These are phyloP conservation scores for Adelosebastes latens DNA, from an alignment of 2,797 vertebrate genomes.

Conservation along the genomic window DNA sequence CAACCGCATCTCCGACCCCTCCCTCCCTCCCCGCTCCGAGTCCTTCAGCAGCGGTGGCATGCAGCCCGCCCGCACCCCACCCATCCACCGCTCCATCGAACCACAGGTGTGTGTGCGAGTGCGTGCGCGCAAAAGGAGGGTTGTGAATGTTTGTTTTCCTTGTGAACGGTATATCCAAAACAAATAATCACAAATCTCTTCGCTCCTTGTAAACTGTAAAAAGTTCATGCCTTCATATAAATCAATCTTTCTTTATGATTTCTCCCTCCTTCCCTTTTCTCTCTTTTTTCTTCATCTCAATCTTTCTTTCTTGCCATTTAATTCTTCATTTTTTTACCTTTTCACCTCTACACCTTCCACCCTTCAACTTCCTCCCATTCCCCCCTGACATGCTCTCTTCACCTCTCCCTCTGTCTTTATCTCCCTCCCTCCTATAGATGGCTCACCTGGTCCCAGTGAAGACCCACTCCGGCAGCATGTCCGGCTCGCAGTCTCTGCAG, in stretches of 20 bases:
- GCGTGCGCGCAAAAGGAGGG: neutral
- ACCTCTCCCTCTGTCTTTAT: neutral
- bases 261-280: neutral
- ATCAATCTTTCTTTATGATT: neutral
- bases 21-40: slow-evolving; percentile 93
- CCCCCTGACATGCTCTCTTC: neutral
- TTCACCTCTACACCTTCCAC: neutral
- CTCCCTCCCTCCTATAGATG: slow-evolving; percentile 74
- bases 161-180: neutral
- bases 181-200: neutral
- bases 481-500: slow-evolving; percentile 94
- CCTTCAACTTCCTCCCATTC: neutral
- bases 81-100: slow-evolving; percentile 90
- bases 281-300: neutral
- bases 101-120: slow-evolving; percentile 87
- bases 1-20: slow-evolving; percentile 94
- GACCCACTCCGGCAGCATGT: slow-evolving; percentile 90
- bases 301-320: neutral
- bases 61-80: slow-evolving; percentile 91
- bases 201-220: neutral
- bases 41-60: slow-evolving; percentile 94
- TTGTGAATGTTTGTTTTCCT: neutral
- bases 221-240: neutral
- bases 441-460: slow-evolving; percentile 94
- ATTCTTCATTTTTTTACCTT: neutral